Evolutionary conservation across 23 tunicate genomes (phyloP).

Genomic region (Halocynthia aurantium): DNA sequence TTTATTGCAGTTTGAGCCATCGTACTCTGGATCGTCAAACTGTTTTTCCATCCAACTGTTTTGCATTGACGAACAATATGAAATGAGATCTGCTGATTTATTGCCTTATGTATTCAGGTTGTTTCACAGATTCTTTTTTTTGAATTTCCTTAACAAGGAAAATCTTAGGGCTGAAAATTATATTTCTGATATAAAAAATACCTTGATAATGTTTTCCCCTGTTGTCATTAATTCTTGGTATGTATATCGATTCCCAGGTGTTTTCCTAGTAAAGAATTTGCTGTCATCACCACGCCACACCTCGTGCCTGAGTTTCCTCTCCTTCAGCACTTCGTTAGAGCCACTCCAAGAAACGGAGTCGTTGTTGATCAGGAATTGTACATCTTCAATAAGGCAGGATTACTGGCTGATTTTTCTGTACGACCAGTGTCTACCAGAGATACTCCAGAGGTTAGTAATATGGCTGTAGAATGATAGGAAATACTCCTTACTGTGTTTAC

Average conservation of each 20-base stretch:
- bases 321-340: slow-evolving; percentile 82
- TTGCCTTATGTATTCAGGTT: slow-evolving; percentile 87
- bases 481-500: not conserved
- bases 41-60: slow-evolving; percentile 90
- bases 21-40: slow-evolving; percentile 62
- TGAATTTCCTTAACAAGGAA: too few relatives aligned
- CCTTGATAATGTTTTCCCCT: not conserved
- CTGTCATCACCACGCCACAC: slow-evolving; percentile 78
- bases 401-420: slow-evolving; percentile 44
- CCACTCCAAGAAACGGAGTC: slow-evolving; percentile 44
- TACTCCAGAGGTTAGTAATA: slow-evolving; percentile 33
- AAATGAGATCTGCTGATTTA: slow-evolving; percentile 88
- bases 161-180: not conserved
- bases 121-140: too few relatives aligned
- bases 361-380: slow-evolving; percentile 81
- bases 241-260: slow-evolving; percentile 29
- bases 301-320: slow-evolving; percentile 90
- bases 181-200: not conserved
- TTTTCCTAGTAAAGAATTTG: slow-evolving; percentile 78
- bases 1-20: slow-evolving; percentile 54
- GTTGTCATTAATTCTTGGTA: not conserved
- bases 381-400: slow-evolving; percentile 76
- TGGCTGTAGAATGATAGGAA: not conserved
- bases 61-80: slow-evolving; percentile 79
- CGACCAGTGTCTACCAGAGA: slow-evolving; percentile 52